Conservation (phyloP, 2,888 invertebrate species). For the Pyralis farinalis region DNA sequence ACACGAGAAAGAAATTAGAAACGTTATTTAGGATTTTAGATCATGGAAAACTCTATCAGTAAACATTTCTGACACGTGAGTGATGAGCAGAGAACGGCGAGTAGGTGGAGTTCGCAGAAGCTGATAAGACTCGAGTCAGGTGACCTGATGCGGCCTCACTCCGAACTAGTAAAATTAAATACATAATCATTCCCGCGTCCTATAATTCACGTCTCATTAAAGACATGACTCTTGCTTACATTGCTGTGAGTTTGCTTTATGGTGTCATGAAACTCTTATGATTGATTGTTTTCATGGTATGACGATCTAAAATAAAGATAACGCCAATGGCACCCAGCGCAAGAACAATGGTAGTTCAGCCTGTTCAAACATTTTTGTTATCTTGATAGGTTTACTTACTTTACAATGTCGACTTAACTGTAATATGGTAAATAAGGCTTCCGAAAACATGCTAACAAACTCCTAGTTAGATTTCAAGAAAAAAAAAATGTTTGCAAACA, state of each 20-base stretch:
- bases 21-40: slow-evolving; percentile 24
- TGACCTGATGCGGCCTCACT: neutral
- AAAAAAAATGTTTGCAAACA: no score
- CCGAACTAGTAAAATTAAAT: neutral
- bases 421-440: slow-evolving; percentile 57
- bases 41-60: slow-evolving; percentile 34
- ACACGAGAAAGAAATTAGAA: slow-evolving; percentile 19
- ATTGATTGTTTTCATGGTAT: slow-evolving; percentile 25
- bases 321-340: slow-evolving; percentile 26
- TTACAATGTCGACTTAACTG: slow-evolving; percentile 25
- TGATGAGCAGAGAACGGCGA: slow-evolving; percentile 29
- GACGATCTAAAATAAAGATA: slow-evolving; percentile 31
- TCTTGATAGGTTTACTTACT: slow-evolving; percentile 72
- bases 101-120: slow-evolving; percentile 20
- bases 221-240: slow-evolving; percentile 6
- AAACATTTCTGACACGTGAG: slow-evolving; percentile 39
- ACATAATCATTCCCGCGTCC: neutral
- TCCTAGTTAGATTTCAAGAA: slow-evolving; percentile 9
- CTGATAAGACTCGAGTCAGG: slow-evolving; percentile 28
- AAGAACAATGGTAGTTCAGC: slow-evolving; percentile 51
- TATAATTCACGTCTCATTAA: neutral
- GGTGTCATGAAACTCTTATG: slow-evolving; percentile 5
- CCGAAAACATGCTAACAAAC: slow-evolving; percentile 50
- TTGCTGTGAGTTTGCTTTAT: slow-evolving; percentile 4
- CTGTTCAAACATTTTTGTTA: slow-evolving; percentile 60